phyloP scores from a whole-genome alignment of 2,888 invertebrate species.

The Punctoribates punctum region DNA sequence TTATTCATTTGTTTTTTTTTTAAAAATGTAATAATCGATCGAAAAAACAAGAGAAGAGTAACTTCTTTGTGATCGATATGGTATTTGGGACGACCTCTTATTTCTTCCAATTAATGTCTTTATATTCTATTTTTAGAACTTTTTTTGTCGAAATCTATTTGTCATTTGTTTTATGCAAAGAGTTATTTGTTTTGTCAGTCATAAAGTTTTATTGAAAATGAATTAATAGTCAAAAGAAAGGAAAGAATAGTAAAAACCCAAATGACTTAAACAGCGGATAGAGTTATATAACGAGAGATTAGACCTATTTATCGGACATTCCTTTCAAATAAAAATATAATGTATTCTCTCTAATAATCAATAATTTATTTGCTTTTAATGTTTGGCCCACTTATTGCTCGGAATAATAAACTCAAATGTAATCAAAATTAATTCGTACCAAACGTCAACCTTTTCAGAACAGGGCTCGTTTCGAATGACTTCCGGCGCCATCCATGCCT shows the following conservation, averaged over 20 bases:
- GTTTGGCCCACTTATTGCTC: background rate
- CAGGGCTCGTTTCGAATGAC: constrained; percentile 94
- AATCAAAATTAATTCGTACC: constrained; percentile 60
- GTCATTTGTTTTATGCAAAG: too few species aligned
- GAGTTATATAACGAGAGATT: too few species aligned
- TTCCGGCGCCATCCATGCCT: constrained; percentile 99
- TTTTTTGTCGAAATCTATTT: background rate
- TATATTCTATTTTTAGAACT: background rate
- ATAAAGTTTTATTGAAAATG: too few species aligned
- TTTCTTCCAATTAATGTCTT: background rate
- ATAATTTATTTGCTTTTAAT: background rate
- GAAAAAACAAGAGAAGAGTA: background rate
- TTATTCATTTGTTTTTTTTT: too few species aligned
- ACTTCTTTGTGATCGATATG: background rate
- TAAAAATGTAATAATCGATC: background rate
- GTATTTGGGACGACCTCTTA: background rate
- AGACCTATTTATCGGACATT: too few species aligned
- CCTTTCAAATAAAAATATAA: too few species aligned
- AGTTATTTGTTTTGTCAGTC: too few species aligned
- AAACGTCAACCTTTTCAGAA: constrained; percentile 96
- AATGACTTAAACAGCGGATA: too few species aligned
- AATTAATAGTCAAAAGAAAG: too few species aligned
- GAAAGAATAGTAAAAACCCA: too few species aligned
- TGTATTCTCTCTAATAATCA: too few species aligned
- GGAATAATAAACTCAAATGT: background rate